phyloP scores from a whole-genome alignment of 2,888 invertebrate species.

The Drosophila formosana region DNA sequence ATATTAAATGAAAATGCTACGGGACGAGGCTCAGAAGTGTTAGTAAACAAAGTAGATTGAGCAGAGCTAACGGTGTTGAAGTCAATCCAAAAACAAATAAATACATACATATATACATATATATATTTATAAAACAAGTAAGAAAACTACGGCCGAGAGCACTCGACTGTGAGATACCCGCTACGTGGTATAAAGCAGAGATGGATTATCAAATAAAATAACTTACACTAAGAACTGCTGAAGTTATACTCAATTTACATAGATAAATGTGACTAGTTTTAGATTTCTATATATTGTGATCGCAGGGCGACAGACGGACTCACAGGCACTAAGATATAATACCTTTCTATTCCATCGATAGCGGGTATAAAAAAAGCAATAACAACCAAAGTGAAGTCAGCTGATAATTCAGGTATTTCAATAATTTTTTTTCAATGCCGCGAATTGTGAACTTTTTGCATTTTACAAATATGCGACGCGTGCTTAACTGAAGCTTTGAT shows the following conservation, averaged over 20 bases:
- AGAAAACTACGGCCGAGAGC: no score
- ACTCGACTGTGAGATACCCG: no score
- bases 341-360: no score
- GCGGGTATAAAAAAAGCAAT: neutral
- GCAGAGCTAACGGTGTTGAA: constrained; percentile 33
- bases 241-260: no score
- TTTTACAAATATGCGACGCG: constrained; percentile 35
- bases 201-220: no score
- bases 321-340: no score
- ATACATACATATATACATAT: constrained; percentile 5
- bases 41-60: constrained; percentile 39
- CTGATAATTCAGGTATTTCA: constrained; percentile 41
- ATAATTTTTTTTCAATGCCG: neutral
- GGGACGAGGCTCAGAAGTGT: constrained; percentile 21
- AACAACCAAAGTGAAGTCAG: constrained; percentile 13
- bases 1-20: constrained; percentile 37
- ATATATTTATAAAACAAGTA: neutral
- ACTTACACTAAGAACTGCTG: no score
- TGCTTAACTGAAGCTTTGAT: constrained; percentile 41
- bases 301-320: no score
- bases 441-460: constrained; percentile 6
- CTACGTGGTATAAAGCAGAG: no score
- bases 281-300: no score
- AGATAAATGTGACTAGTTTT: no score
- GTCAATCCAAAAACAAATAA: constrained; percentile 3